Conservation (phyloP, 2,888 invertebrate species). For the Helicoverpa assulta region DNA sequence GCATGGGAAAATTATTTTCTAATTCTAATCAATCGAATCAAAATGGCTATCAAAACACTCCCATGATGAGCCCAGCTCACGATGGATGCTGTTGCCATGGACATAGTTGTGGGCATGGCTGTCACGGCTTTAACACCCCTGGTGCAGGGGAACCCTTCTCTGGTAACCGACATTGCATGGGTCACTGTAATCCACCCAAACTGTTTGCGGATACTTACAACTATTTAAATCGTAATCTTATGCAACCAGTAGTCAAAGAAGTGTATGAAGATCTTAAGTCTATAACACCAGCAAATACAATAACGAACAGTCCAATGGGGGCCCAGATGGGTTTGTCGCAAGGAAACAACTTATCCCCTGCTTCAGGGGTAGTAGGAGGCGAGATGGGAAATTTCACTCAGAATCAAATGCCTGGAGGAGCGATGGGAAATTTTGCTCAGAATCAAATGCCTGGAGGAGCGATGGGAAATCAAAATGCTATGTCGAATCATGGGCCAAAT, state of each 20-base stretch:
- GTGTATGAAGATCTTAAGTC: constrained; percentile 82
- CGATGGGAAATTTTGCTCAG: constrained; percentile 45
- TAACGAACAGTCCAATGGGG: constrained; percentile 77
- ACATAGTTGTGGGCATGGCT: constrained; percentile 61
- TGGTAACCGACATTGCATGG: constrained; percentile 65
- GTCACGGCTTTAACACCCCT: constrained; percentile 60
- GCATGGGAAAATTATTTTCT: constrained; percentile 85
- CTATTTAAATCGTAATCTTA: constrained; percentile 80
- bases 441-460: constrained; percentile 54
- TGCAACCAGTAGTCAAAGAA: constrained; percentile 84
- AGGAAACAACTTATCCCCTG: constrained; percentile 39
- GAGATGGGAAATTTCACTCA: constrained; percentile 48
- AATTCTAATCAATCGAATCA: constrained; percentile 63
- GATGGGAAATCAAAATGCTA: constrained; percentile 44
- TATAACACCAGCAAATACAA: constrained; percentile 78
- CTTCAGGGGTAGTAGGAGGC: constrained; percentile 22
- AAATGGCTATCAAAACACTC: constrained; percentile 42
- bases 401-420: constrained; percentile 54
- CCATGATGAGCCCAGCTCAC: constrained; percentile 62
- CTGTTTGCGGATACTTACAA: constrained; percentile 82
- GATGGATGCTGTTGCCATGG: constrained; percentile 72
- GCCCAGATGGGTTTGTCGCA: constrained; percentile 73
- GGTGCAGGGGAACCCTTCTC: constrained; percentile 70
- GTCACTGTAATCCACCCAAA: constrained; percentile 77
- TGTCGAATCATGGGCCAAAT: constrained; percentile 34